phyloP scores from a whole-genome alignment of 92 coral and sea anemone genomes.

The Diadumene lineata region DNA sequence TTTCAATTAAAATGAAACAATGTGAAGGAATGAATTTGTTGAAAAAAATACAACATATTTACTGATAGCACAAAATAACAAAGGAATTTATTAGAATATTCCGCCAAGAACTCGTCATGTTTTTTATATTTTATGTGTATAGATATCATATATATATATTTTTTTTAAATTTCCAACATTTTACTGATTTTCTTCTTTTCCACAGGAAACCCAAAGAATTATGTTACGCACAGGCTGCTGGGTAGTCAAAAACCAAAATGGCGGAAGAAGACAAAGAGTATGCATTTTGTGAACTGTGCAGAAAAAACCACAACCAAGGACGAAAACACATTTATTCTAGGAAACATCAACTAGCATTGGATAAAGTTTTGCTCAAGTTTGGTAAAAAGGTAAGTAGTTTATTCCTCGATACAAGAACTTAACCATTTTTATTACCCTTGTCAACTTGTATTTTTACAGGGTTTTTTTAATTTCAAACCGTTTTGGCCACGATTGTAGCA shows the following conservation, averaged over 20 bases:
- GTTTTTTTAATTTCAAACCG: too few relatives aligned
- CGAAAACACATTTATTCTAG: constrained; percentile 84
- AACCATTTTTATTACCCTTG: neutral
- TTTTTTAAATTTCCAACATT: too few relatives aligned
- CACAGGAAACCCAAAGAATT: constrained; percentile 21
- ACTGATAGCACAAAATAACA: too few relatives aligned
- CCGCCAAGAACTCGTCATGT: too few relatives aligned
- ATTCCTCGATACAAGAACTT: neutral
- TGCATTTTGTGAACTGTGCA: constrained; percentile 76
- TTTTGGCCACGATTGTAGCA: too few relatives aligned
- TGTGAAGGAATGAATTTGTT: too few relatives aligned
- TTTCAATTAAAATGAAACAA: too few relatives aligned
- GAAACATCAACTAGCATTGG: constrained; percentile 62
- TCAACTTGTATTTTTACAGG: too few relatives aligned
- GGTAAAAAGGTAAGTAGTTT: constrained; percentile 71
- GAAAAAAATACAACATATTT: too few relatives aligned
- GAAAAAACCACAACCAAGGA: constrained; percentile 87
- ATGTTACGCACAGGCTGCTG: constrained; percentile 7
- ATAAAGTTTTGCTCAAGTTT: constrained; percentile 70
- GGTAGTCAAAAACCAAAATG: constrained; percentile 61
- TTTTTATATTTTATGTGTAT: too few relatives aligned
- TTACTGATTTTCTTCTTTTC: neutral
- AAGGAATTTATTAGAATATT: too few relatives aligned
- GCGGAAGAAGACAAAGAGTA: constrained; percentile 75
- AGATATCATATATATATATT: too few relatives aligned